Conservation (phyloP, 1,140 invertebrate species). For the Drosophila seguyi region DNA sequence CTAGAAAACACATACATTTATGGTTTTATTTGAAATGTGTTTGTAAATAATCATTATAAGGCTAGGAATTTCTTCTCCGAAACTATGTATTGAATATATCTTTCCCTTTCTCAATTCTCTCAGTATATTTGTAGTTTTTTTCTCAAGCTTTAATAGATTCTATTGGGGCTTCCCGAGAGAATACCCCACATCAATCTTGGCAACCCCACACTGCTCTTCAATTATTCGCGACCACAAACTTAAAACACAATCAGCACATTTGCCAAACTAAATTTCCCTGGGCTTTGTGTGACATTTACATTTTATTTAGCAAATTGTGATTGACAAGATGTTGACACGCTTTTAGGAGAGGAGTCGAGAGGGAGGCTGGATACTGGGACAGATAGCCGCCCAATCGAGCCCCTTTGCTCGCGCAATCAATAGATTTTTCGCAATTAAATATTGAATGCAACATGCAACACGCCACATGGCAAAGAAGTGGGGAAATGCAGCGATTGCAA, state of each 20-base stretch:
- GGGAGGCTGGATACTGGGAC: not conserved
- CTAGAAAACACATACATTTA: not conserved
- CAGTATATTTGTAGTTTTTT: not conserved
- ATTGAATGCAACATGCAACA: conserved; percentile 45
- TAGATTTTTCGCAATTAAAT: conserved; percentile 70
- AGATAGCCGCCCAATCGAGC: conserved; percentile 14
- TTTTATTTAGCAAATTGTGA: conserved; percentile 82
- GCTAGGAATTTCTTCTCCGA: not conserved
- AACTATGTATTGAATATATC: not conserved
- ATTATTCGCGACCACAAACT: conserved; percentile 37
- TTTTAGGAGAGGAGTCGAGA: conserved; percentile 48
- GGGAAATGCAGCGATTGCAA: conserved; percentile 28
- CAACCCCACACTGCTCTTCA: conserved; percentile 23
- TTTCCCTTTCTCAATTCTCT: not conserved
- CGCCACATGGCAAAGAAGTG: conserved; percentile 54
- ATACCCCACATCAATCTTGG: conserved; percentile 12
- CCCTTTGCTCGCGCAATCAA: conserved; percentile 21
- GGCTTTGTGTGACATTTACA: conserved; percentile 64
- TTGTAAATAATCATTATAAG: not conserved
- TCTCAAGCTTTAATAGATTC: not conserved
- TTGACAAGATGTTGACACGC: conserved; percentile 79
- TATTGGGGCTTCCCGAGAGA: conserved; percentile 3
- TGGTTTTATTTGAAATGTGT: not conserved
- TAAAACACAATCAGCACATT: conserved; percentile 62
- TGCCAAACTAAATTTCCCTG: conserved; percentile 53